Percentiles rank a stretch among this genome's conserved stretches.
Conservation (phyloP, 2,113 vertebrate genomes). For the Dicrurus megarhynchus region DNA sequence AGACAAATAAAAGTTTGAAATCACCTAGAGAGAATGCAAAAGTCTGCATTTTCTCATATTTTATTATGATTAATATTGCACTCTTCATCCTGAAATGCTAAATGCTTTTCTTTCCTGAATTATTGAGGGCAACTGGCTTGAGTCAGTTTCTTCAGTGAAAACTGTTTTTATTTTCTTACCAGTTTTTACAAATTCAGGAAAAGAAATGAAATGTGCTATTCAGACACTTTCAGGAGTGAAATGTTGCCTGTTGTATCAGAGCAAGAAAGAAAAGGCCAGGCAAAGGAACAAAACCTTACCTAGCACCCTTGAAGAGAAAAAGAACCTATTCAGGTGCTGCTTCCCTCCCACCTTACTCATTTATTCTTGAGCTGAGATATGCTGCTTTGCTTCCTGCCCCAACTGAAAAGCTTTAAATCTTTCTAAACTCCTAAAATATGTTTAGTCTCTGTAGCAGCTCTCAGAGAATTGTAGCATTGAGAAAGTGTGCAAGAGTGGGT, state of each 20-base stretch:
- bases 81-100: neutral
- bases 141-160: neutral
- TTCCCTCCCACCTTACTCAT: neutral
- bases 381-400: neutral
- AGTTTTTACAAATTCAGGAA: neutral
- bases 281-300: neutral
- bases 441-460: neutral
- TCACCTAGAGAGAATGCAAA: neutral
- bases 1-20: slow-evolving; percentile 41
- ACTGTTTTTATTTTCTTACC: neutral
- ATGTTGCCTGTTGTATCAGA: neutral
- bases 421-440: neutral
- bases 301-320: neutral
- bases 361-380: neutral
- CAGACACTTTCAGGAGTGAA: neutral
- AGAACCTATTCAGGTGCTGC: neutral
- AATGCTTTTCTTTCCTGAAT: slow-evolving; percentile 14
- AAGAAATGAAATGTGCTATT: neutral
- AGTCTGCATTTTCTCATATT: neutral
- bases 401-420: neutral
- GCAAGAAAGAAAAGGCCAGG: neutral
- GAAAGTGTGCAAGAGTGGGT: neutral
- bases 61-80: neutral
- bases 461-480: neutral
- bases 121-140: neutral